Base-by-base conservation (phyloP, 2,113 vertebrate genomes). In the Zapus hudsonius region DNA sequence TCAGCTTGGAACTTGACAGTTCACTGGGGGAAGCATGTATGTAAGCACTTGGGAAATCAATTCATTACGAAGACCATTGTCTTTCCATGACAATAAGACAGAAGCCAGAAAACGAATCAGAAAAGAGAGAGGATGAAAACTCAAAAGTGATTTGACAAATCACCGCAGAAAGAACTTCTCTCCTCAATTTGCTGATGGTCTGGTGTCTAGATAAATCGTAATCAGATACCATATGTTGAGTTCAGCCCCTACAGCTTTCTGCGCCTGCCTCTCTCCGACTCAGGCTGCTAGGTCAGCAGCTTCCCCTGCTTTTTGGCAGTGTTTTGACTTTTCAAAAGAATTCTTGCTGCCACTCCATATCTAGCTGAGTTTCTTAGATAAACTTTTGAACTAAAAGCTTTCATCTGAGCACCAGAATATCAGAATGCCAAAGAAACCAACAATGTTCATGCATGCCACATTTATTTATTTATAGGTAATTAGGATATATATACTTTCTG, bases 81-180 rank as follows among this genome's bases (percentile, higher is more conserved):
- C 88, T 87, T 22, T 0, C 16, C 63, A 67, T 80, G 88, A 93
- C 95, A 95, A 92, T 82, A 79, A 95, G 76, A 64, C 84, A 97
- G 97, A 84, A 2, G 12, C 61, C 78, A 72, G 89, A 97, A 97
- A 95, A 90, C 95, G 96, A 95, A 96, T 87, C 93, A 89, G 59
- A 97, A 87, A 95, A 96, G 74, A 93, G 74, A 94, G 94, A 85
- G 7, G 9, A 86, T 97, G 85, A 96, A 97, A 98, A 92, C 89
- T 95, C 95, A 87, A 64, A 96, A 75, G 23, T n/a, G n/a, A n/a
- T 83, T 89, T 84, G 44, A 93, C 78, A 73, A 92, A 87, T 84
- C 88, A 89, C 90, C 92, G 81, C 78, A 96, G 74, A 84, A 90
- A 94, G 90, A 96, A 87, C 89, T 85, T 84, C 93, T 96, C 94